A percentile compares a stretch with the other conserved stretches of the same genome.
Evolutionary conservation across 1,140 invertebrate species (phyloP).

Genomic region (Drosophila ohnishii): DNA sequence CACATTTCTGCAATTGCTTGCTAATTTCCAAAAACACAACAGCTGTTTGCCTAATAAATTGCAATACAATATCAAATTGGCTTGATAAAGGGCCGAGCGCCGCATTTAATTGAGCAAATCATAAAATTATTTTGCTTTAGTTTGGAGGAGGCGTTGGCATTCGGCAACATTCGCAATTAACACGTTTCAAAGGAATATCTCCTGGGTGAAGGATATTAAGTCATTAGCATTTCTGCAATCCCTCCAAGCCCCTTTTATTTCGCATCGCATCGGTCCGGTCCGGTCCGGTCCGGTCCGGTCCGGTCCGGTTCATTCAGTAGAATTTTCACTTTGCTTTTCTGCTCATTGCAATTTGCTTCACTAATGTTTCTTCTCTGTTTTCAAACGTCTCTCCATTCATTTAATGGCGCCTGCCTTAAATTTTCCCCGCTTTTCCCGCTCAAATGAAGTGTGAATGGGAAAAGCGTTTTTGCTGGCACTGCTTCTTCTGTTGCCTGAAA

Average conservation of each 20-base stretch:
- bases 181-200: conserved; percentile 47
- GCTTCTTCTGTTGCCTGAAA: conserved; percentile 9
- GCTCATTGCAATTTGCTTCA: conserved; percentile 55
- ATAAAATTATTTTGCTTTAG: conserved; percentile 40
- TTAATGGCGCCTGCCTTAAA: conserved; percentile 66
- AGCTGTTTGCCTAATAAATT: conserved; percentile 1
- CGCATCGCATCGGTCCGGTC: conserved; percentile 5
- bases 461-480: conserved; percentile 33
- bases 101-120: conserved; percentile 40
- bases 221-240: conserved; percentile 44
- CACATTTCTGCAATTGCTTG: neutral
- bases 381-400: conserved; percentile 55
- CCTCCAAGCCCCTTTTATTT: conserved; percentile 9
- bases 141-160: conserved; percentile 4
- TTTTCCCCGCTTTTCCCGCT: conserved; percentile 28
- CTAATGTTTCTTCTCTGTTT: conserved; percentile 62
- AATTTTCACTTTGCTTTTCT: conserved; percentile 27
- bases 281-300: neutral
- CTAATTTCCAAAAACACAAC: neutral
- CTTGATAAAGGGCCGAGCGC: conserved; percentile 29
- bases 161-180: conserved; percentile 43
- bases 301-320: conserved; percentile 14
- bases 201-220: conserved; percentile 37
- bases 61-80: conserved; percentile 9
- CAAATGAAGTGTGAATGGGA: conserved; percentile 71